These are phyloP conservation scores for Eucidaris tribuloides DNA, from an alignment of 35 echinoderm and acorn worm species.

Conservation along the genomic window DNA sequence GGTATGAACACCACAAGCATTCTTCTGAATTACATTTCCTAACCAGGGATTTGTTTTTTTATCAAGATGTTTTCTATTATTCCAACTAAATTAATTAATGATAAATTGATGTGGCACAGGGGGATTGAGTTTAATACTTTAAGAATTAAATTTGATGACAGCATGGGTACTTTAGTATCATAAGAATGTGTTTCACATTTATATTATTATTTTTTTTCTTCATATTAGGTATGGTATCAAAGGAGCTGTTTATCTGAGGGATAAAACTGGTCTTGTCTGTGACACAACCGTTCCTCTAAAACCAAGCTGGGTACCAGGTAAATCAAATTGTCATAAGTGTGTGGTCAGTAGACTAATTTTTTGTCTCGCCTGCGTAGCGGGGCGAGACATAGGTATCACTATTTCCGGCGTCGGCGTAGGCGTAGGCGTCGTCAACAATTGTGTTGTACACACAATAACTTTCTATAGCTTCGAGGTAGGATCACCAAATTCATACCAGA, in stretches of 20 bases:
- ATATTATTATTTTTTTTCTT: not conserved
- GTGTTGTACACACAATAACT: not conserved
- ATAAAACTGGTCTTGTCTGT: conserved; percentile 73
- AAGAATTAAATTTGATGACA: not conserved
- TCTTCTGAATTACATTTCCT: not conserved
- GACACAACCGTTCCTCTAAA: not conserved
- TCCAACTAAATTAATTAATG: not conserved
- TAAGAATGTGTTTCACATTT: not conserved
- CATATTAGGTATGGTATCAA: conserved; percentile 90
- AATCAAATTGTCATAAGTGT: not conserved
- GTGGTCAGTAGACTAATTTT: not conserved
- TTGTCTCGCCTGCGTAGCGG: too few relatives aligned
- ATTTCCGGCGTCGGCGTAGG: too few relatives aligned
- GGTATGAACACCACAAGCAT: too few relatives aligned
- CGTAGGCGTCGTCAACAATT: too few relatives aligned
- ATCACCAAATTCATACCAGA: not conserved
- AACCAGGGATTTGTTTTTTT: not conserved
- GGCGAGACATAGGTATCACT: too few relatives aligned
- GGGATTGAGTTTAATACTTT: not conserved
- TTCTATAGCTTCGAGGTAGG: not conserved
- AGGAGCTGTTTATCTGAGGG: conserved; percentile 74
- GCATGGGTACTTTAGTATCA: not conserved
- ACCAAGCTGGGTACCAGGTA: conserved; percentile 63
- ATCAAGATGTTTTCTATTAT: not conserved
- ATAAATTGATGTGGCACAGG: not conserved